Evolutionary conservation across 2,888 invertebrate species (phyloP).

Genomic region (Apotomis betuletana): DNA sequence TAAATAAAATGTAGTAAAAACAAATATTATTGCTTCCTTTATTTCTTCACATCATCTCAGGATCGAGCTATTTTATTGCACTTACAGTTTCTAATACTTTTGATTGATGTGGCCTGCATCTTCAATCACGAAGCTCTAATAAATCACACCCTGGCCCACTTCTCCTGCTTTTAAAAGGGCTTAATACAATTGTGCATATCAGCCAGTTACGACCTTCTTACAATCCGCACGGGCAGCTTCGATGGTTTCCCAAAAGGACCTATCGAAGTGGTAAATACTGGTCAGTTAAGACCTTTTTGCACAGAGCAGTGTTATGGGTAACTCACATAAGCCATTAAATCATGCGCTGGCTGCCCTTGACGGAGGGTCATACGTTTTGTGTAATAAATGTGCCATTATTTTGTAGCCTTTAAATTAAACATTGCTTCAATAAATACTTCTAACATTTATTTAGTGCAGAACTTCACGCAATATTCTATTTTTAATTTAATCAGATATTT

Average conservation of each 20-base stretch:
- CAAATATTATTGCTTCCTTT: too few species aligned
- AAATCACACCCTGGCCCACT: constrained; percentile 22
- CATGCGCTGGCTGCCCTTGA: constrained; percentile 27
- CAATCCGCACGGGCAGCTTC: constrained; percentile 4
- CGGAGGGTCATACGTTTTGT: not conserved
- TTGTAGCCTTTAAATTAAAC: not conserved
- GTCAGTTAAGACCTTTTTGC: not conserved
- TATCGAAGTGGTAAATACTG: not conserved
- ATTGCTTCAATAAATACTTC: too few species aligned
- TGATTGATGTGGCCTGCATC: constrained; percentile 34
- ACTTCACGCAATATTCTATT: too few species aligned
- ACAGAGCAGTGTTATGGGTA: constrained; percentile 10
- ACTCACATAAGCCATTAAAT: constrained; percentile 26
- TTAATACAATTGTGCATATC: not conserved
- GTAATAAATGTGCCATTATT: constrained; percentile 10
- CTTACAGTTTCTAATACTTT: constrained; percentile 1
- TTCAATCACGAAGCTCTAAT: constrained; percentile 29
- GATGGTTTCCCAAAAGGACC: not conserved
- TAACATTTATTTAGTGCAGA: too few species aligned
- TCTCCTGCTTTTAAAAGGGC: not conserved
- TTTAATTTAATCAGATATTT: too few species aligned
- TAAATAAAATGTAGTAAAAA: too few species aligned
- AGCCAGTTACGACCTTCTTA: not conserved
- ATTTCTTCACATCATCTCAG: too few species aligned
- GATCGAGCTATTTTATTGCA: not conserved